phyloP scores from a whole-genome alignment of 2,888 invertebrate genomes.

The Mimumesa dahlbomi region DNA sequence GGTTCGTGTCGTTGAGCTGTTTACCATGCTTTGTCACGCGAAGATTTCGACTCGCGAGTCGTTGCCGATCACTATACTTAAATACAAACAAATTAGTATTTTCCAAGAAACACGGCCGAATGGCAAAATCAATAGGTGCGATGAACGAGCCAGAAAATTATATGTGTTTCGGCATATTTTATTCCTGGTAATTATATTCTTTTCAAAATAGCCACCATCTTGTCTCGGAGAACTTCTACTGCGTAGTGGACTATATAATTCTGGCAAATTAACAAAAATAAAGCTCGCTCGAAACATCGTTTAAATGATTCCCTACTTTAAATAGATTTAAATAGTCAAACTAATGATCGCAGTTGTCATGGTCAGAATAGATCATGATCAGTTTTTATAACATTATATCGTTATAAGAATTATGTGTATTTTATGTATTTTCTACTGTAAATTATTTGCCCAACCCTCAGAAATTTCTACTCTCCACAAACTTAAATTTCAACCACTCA shows the following conservation, averaged over 20 bases:
- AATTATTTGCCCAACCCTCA: no score
- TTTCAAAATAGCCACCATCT: not conserved
- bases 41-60: slow-evolving; percentile 36
- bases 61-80: slow-evolving; percentile 43
- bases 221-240: not conserved
- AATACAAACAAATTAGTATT: slow-evolving; percentile 38
- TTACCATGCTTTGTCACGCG: slow-evolving; percentile 65
- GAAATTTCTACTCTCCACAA: no score
- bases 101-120: slow-evolving; percentile 30
- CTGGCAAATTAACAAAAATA: not conserved
- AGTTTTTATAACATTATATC: no score
- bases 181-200: slow-evolving; percentile 46
- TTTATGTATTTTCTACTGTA: no score
- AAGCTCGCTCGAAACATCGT: not conserved
- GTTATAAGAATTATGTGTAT: no score
- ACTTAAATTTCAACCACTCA: no score
- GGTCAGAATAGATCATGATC: no score
- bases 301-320: no score
- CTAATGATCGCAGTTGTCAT: no score
- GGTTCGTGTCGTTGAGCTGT: slow-evolving; percentile 15
- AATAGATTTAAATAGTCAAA: no score
- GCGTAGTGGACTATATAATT: not conserved
- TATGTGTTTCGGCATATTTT: slow-evolving; percentile 63
- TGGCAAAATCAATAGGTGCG: slow-evolving; percentile 17
- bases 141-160: slow-evolving; percentile 53